These are phyloP conservation scores for Acropternis orthonyx DNA, from an alignment of 2,797 vertebrate species.

Conservation along the genomic window DNA sequence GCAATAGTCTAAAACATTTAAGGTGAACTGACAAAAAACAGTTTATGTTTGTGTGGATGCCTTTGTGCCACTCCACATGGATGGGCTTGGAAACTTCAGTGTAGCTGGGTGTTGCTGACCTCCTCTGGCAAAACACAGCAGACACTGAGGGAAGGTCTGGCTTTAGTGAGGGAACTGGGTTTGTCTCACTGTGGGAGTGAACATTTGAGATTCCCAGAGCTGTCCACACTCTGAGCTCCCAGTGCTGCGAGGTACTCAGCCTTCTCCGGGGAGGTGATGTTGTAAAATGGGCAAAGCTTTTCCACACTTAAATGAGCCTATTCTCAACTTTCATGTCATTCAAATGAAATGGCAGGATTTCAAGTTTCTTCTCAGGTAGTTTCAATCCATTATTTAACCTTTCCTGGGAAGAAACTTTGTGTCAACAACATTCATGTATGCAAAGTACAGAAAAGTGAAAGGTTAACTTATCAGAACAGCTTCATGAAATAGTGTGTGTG, in stretches of 20 bases:
- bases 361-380: not conserved
- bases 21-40: not conserved
- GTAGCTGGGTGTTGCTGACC: slow-evolving; percentile 9
- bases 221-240: accelerated
- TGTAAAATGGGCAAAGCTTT: not conserved
- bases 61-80: accelerated
- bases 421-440: not conserved
- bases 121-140: slow-evolving; percentile 6
- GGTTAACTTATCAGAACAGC: not conserved
- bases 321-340: not conserved
- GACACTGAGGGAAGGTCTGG: not conserved
- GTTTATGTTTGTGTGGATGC: accelerated
- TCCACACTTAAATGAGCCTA: not conserved
- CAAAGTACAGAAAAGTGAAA: not conserved
- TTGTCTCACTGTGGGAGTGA: accelerated
- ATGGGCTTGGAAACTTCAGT: accelerated
- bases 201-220: not conserved
- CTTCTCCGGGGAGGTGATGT: accelerated
- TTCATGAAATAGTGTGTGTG: not conserved
- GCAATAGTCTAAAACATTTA: accelerated
- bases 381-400: not conserved
- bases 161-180: accelerated
- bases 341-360: not conserved
- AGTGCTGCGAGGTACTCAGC: accelerated
- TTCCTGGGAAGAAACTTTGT: not conserved